Conservation (phyloP, 2,113 vertebrate species). For the Macrotis lagotis region DNA sequence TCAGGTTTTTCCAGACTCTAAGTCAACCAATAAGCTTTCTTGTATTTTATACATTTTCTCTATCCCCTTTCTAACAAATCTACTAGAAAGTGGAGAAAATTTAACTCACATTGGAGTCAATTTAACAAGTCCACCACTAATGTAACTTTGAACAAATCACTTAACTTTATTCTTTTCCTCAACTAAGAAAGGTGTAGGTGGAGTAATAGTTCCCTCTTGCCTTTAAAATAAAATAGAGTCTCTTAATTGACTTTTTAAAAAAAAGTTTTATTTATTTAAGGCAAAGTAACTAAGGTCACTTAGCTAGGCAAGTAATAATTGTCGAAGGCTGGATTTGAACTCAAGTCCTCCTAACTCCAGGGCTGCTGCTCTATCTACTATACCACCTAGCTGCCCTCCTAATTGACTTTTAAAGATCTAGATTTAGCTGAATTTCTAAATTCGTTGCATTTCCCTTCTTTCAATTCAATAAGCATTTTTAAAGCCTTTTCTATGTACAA, state of each 20-base stretch:
- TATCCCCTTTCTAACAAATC: background rate
- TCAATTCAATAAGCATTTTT: background rate
- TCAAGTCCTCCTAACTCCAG: too few relatives aligned
- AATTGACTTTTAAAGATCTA: background rate
- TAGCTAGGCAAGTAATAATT: too few relatives aligned
- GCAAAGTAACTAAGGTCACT: too few relatives aligned
- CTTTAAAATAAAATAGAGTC: background rate
- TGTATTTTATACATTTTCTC: background rate
- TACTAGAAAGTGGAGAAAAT: background rate
- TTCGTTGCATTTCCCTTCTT: background rate
- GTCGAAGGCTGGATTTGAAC: too few relatives aligned
- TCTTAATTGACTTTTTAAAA: too few relatives aligned
- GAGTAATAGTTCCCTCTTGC: background rate
- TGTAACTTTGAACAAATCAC: background rate
- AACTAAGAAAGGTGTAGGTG: background rate
- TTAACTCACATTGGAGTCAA: background rate
- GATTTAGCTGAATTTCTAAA: background rate
- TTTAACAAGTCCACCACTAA: background rate
- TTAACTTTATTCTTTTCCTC: background rate
- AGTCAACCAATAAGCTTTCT: background rate
- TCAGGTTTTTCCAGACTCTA: background rate
- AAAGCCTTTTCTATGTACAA: background rate
- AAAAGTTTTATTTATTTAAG: too few relatives aligned
- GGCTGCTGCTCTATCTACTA: too few relatives aligned
- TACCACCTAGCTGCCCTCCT: too few relatives aligned